Evolutionary conservation across 2,113 vertebrate genomes (phyloP).

Genomic region (Arvicanthis niloticus): DNA sequence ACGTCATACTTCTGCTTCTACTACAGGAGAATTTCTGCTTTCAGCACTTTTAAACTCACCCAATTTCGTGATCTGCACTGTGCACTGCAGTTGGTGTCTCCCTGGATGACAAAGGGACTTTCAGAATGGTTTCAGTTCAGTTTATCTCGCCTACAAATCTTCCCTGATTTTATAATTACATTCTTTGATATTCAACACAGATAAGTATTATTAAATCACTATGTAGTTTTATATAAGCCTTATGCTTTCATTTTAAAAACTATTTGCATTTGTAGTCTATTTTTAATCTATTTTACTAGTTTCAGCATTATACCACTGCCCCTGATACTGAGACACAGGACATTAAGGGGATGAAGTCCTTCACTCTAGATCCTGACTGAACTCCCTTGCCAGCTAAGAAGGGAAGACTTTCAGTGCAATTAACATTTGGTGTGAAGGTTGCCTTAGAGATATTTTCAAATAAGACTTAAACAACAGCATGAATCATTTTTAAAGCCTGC

Average conservation of each 20-base stretch:
- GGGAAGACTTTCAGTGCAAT: neutral
- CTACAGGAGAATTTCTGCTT: neutral
- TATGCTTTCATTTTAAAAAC: slow-evolving; percentile 20
- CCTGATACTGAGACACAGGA: neutral
- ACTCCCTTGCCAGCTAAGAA: neutral
- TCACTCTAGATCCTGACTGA: neutral
- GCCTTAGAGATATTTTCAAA: neutral
- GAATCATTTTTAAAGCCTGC: neutral
- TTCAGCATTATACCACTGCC: neutral
- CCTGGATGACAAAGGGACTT: neutral
- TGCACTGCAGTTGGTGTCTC: neutral
- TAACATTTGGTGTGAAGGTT: neutral
- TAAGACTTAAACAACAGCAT: neutral
- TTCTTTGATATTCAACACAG: neutral
- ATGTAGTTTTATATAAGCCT: neutral
- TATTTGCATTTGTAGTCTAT: neutral
- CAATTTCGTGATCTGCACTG: neutral
- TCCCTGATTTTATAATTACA: slow-evolving; percentile 25
- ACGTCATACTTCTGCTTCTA: slow-evolving; percentile 25
- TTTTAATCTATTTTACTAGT: slow-evolving; percentile 19
- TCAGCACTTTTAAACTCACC: neutral
- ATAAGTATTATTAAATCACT: slow-evolving; percentile 27
- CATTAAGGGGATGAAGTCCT: neutral
- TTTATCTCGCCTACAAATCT: slow-evolving; percentile 12
- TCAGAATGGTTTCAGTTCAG: neutral